Evolutionary conservation across 2,797 vertebrate genomes (phyloP).

Genomic region (Diplodus sargus): DNA sequence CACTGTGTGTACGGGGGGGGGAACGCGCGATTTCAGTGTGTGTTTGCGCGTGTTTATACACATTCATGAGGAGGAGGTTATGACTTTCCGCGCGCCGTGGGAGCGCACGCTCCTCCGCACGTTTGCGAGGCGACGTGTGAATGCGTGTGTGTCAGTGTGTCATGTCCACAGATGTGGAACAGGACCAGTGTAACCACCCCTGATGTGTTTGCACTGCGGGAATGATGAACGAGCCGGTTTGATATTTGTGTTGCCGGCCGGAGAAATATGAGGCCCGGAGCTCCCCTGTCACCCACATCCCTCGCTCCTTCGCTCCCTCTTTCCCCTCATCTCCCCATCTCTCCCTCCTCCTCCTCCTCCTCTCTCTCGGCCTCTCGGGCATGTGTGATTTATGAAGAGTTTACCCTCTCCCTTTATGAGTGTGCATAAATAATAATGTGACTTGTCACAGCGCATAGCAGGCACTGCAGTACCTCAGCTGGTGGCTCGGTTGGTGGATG

Average conservation of each 20-base stretch:
- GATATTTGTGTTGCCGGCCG: slow-evolving; percentile 64
- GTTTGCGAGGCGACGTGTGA: slow-evolving; percentile 5
- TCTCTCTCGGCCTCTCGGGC: slow-evolving; percentile 52
- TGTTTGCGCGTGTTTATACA: slow-evolving; percentile 23
- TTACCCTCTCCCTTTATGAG: slow-evolving; percentile 83
- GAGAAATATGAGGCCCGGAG: slow-evolving; percentile 71
- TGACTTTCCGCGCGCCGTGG: slow-evolving; percentile 22
- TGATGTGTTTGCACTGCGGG: slow-evolving; percentile 57
- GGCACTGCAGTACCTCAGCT: slow-evolving; percentile 67
- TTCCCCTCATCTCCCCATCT: not conserved
- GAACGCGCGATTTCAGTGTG: slow-evolving; percentile 5
- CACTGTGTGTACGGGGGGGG: not conserved
- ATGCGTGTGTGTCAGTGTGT: slow-evolving; percentile 15
- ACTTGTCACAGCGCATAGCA: slow-evolving; percentile 68
- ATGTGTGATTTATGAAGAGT: slow-evolving; percentile 83
- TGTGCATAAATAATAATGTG: slow-evolving; percentile 85
- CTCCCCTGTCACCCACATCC: slow-evolving; percentile 56
- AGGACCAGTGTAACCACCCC: slow-evolving; percentile 34
- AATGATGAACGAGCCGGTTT: slow-evolving; percentile 69
- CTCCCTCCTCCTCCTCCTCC: not conserved
- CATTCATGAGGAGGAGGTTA: slow-evolving; percentile 53
- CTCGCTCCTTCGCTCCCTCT: not conserved
- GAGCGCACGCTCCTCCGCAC: not conserved
- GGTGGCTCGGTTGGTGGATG: slow-evolving; percentile 47
- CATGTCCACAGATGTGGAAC: slow-evolving; percentile 43